Evolutionary conservation across 2,888 invertebrate genomes (phyloP).

Genomic region (Euproctis similis): DNA sequence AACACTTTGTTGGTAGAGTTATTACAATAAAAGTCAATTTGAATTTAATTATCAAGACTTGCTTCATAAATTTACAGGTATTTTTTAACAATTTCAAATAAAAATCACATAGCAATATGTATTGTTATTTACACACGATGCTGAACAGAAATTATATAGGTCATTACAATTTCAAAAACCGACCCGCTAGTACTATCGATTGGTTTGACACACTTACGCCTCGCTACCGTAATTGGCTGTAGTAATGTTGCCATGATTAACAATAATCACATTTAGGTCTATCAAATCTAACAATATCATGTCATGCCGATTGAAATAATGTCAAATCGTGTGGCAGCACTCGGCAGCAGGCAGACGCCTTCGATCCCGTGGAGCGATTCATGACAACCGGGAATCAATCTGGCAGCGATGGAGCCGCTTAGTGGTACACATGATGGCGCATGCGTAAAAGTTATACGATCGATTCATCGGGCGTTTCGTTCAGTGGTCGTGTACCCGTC

Average conservation of each 20-base stretch:
- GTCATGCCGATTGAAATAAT: slow-evolving; percentile 25
- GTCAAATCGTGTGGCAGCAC: slow-evolving; percentile 14
- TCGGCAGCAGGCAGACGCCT: too few relatives aligned
- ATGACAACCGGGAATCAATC: slow-evolving; percentile 34
- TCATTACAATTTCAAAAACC: slow-evolving; percentile 1
- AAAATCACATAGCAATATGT: too few relatives aligned
- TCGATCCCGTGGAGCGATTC: slow-evolving; percentile 18
- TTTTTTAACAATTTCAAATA: too few relatives aligned
- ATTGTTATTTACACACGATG: too few relatives aligned
- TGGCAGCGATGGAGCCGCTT: slow-evolving; percentile 51
- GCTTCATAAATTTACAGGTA: too few relatives aligned
- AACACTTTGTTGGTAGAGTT: too few relatives aligned
- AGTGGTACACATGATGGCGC: slow-evolving; percentile 29
- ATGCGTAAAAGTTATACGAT: slow-evolving; percentile 50
- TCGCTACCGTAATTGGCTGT: slow-evolving; percentile 9
- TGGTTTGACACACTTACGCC: neutral
- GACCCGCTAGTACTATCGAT: slow-evolving; percentile 1
- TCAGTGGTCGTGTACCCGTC: slow-evolving; percentile 73
- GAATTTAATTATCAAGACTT: too few relatives aligned
- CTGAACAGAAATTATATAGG: neutral
- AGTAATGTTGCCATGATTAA: slow-evolving; percentile 8
- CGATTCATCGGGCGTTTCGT: slow-evolving; percentile 52
- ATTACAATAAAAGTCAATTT: too few relatives aligned
- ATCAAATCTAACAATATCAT: slow-evolving; percentile 19
- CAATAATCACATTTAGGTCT: slow-evolving; percentile 8